These are phyloP conservation scores for Cydia strobilella DNA, from an alignment of 1,140 invertebrate species.

Conservation along the genomic window DNA sequence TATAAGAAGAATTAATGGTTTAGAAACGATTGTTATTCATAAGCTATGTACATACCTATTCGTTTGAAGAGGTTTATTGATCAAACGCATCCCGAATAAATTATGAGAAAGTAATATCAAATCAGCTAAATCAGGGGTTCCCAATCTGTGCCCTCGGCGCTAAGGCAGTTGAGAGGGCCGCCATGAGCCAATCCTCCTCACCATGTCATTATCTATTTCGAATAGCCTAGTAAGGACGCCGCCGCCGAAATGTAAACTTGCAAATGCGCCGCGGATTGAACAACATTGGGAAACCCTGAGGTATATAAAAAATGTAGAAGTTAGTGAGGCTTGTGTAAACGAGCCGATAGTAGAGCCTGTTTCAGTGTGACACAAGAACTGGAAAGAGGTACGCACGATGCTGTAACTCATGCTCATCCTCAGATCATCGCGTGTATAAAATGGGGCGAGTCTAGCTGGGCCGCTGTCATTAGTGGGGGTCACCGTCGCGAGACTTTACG, in stretches of 20 bases:
- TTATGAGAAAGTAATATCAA: neutral
- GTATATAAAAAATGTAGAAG: neutral
- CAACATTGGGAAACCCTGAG: too few relatives aligned
- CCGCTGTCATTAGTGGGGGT: neutral
- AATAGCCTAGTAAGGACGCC: too few relatives aligned
- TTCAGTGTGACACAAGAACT: constrained; percentile 46
- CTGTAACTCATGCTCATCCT: constrained; percentile 28
- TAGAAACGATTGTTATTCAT: constrained; percentile 44
- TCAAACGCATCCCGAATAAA: neutral
- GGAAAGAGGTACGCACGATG: constrained; percentile 32
- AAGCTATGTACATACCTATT: neutral
- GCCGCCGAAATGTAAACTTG: too few relatives aligned
- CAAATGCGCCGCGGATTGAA: too few relatives aligned
- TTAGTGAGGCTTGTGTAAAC: neutral
- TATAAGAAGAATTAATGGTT: constrained; percentile 57
- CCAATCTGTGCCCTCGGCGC: too few relatives aligned
- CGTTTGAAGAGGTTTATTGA: neutral
- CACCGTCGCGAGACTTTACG: neutral
- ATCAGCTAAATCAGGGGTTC: neutral
- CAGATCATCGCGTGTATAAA: neutral
- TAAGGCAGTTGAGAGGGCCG: too few relatives aligned
- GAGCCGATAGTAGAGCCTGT: constrained; percentile 44
- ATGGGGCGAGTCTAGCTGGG: constrained; percentile 5
- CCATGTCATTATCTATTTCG: too few relatives aligned
- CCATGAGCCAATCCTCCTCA: too few relatives aligned